A percentile compares a stretch with the other conserved stretches of the same genome.
Conservation (phyloP, 2,888 invertebrate genomes). For the Chloroclystis v-ata region DNA sequence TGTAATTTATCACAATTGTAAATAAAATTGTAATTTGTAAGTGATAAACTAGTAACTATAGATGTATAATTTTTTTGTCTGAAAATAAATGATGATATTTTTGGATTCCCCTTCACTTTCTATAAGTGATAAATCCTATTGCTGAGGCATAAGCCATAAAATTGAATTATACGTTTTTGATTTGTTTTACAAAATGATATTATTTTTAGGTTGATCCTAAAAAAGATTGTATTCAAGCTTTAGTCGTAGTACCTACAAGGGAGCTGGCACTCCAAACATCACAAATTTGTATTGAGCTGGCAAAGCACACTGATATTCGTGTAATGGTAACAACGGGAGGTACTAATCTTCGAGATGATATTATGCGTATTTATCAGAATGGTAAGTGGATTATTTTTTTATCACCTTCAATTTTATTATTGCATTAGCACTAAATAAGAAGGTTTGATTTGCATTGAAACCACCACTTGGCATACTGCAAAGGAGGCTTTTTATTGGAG, state of each 20-base stretch:
- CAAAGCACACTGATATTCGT: constrained; percentile 97
- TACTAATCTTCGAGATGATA: constrained; percentile 97
- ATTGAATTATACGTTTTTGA: background rate
- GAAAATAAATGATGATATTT: constrained; percentile 73
- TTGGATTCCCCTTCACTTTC: constrained; percentile 76
- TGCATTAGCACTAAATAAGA: too few species aligned
- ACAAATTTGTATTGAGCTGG: constrained; percentile 99
- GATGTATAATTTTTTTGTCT: too few species aligned
- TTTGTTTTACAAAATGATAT: constrained; percentile 5
- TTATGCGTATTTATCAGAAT: constrained; percentile 99
- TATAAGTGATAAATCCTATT: constrained; percentile 60
- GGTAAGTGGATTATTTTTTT: constrained; percentile 76
- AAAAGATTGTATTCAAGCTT: constrained; percentile 96
- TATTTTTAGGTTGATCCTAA: constrained; percentile 83
- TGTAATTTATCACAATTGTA: too few species aligned
- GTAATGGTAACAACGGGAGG: constrained; percentile 99
- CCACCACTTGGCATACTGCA: too few species aligned
- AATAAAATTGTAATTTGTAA: too few species aligned
- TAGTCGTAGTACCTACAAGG: constrained; percentile 98
- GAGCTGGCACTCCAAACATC: constrained; percentile 99
- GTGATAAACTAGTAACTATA: too few species aligned
- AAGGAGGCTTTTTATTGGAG: too few species aligned
- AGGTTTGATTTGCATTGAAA: too few species aligned
- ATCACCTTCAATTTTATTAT: too few species aligned
- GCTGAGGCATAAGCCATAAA: constrained; percentile 8